These are phyloP conservation scores for Mamestra configurata DNA, from an alignment of 1,140 invertebrate genomes.

Conservation along the genomic window DNA sequence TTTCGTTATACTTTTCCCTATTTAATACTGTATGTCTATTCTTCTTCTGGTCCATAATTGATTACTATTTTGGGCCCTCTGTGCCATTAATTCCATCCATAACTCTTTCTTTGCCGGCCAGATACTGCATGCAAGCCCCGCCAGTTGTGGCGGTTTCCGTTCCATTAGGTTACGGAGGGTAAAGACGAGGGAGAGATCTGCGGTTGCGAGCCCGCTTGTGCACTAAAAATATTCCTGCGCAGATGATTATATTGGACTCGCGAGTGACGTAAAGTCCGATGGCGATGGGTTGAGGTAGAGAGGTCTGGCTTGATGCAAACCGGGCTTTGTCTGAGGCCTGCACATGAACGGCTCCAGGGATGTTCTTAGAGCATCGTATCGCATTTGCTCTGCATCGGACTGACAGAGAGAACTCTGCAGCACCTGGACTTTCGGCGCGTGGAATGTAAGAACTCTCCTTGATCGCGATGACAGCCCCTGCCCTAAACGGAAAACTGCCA, in stretches of 20 bases:
- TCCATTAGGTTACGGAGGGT: no score
- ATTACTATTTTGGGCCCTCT: no score
- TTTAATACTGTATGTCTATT: no score
- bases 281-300: conserved; percentile 61
- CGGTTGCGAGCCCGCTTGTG: no score
- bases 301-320: conserved; percentile 59
- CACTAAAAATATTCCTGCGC: conserved; percentile 56
- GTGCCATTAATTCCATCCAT: no score
- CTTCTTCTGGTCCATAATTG: no score
- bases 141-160: no score
- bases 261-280: no score
- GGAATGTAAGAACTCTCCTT: neutral
- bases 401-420: conserved; percentile 47
- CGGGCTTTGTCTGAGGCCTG: conserved; percentile 57
- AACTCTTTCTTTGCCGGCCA: no score
- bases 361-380: conserved; percentile 56
- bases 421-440: conserved; percentile 13
- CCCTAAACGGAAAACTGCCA: conserved; percentile 53
- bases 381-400: conserved; percentile 40
- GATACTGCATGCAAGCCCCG: no score
- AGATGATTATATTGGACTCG: conserved; percentile 56
- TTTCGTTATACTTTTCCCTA: no score
- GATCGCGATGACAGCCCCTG: neutral
- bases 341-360: conserved; percentile 32
- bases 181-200: no score